Conservation (phyloP, 2,113 vertebrate species). For the Caloenas nicobarica region DNA sequence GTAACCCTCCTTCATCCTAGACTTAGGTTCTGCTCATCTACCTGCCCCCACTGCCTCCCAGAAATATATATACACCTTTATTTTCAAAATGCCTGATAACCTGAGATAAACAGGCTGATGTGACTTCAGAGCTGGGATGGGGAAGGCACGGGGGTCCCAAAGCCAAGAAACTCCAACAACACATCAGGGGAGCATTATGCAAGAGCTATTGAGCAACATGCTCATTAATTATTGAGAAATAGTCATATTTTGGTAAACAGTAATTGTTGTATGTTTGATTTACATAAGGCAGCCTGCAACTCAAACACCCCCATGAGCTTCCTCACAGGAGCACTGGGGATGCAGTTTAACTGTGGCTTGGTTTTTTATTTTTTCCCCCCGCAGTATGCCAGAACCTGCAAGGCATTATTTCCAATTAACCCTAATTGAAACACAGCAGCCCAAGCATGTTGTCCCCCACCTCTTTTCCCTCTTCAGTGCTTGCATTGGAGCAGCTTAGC, state of each 20-base stretch:
- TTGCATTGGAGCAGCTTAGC: background rate
- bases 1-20: background rate
- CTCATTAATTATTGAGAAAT: background rate
- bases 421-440: background rate
- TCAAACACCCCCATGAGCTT: background rate
- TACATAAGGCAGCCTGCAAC: background rate
- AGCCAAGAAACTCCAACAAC: background rate
- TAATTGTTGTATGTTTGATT: accelerated
- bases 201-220: background rate
- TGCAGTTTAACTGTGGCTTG: accelerated
- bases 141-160: background rate
- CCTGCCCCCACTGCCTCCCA: background rate
- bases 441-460: background rate
- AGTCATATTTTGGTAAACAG: background rate
- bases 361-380: background rate
- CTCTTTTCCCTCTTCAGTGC: background rate
- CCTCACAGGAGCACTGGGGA: background rate
- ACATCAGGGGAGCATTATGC: no score
- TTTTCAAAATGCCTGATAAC: background rate
- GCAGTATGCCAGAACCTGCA: background rate
- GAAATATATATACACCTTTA: background rate
- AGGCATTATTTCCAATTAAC: background rate
- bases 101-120: background rate
- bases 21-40: background rate
- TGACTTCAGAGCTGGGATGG: background rate